phyloP scores from a whole-genome alignment of 2,797 vertebrate genomes.

The Coracias cyanogaster region DNA sequence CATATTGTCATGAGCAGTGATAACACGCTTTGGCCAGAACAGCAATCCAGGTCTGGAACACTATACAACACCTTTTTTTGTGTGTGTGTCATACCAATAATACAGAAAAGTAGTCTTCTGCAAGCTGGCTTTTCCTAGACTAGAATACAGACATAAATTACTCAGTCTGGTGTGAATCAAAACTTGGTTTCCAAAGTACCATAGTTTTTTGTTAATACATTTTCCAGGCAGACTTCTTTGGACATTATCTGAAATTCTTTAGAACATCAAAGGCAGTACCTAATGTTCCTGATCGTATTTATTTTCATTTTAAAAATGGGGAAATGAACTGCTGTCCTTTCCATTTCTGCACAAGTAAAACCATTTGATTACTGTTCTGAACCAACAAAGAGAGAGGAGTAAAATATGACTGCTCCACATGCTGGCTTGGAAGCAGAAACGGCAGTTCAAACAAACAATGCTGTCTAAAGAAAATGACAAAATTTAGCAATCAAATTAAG shows the following conservation, averaged over 20 bases:
- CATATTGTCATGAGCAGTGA: not conserved
- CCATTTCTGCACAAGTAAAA: not conserved
- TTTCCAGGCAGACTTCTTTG: not conserved
- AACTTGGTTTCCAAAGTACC: not conserved
- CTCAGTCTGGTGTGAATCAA: not conserved
- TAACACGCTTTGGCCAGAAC: fast-evolving
- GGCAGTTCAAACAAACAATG: not conserved
- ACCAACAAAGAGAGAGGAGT: not conserved
- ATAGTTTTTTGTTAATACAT: not conserved
- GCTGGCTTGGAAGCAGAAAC: not conserved
- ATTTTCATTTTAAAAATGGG: not conserved
- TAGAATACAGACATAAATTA: not conserved
- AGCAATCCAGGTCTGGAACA: not conserved
- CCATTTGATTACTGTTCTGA: not conserved
- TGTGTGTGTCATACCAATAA: not conserved
- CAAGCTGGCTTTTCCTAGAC: not conserved
- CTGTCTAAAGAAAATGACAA: not conserved
- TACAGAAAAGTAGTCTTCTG: not conserved
- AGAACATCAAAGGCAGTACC: not conserved
- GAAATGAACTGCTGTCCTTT: not conserved
- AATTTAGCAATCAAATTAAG: not conserved
- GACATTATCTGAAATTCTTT: not conserved
- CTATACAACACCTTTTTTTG: not conserved
- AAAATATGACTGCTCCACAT: not conserved
- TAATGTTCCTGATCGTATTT: not conserved